Conservation (phyloP, 2,113 vertebrate genomes). For the Pseudorectes ferrugineus region DNA sequence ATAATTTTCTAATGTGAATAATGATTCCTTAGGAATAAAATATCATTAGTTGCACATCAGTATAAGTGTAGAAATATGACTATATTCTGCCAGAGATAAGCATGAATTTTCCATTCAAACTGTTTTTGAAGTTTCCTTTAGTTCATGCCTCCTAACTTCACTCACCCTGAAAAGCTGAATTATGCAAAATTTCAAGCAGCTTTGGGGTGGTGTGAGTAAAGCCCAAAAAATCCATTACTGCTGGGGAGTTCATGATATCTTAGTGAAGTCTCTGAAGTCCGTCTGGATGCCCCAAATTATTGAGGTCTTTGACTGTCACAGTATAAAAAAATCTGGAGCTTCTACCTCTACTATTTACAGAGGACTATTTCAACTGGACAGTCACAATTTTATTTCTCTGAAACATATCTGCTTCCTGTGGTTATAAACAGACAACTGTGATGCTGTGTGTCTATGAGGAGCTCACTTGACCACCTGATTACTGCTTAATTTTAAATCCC, state of each 20-base stretch:
- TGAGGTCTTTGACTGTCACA: background rate
- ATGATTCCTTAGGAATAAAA: background rate
- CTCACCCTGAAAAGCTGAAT: background rate
- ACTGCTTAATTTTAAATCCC: background rate
- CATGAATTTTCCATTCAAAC: background rate
- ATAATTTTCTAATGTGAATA: background rate
- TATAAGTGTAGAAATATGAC: background rate
- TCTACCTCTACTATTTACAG: background rate
- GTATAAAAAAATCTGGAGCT: background rate
- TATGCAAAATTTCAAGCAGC: background rate
- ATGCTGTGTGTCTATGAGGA: background rate
- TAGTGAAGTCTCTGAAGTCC: background rate
- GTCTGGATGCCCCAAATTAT: background rate
- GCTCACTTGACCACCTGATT: background rate
- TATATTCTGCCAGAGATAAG: background rate
- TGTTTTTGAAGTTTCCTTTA: background rate
- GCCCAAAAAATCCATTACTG: background rate
- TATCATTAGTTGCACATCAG: background rate
- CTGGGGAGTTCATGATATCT: background rate
- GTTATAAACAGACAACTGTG: background rate
- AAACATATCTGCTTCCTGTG: background rate
- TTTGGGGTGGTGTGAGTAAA: background rate
- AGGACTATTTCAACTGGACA: background rate
- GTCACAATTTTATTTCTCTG: background rate
- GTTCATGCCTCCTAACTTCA: background rate